phyloP scores from a whole-genome alignment of 2,797 vertebrate genomes.

The Coendou prehensilis region DNA sequence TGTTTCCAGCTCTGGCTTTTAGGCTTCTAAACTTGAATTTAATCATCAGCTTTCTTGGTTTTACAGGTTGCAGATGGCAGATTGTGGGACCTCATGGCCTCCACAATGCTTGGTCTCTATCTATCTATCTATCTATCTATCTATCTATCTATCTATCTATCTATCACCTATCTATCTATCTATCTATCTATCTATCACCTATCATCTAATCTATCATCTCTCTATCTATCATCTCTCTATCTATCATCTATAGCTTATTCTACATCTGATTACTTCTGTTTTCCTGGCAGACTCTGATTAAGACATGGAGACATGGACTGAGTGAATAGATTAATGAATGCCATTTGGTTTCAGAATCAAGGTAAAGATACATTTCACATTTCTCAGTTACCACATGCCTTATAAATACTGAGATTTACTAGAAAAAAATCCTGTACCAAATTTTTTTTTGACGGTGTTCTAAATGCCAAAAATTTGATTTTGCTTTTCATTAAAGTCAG shows the following conservation, averaged over 20 bases:
- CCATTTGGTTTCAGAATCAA: slow-evolving; percentile 36
- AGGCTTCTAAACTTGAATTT: neutral
- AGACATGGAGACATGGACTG: neutral
- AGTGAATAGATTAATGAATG: neutral
- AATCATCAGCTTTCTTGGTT: neutral
- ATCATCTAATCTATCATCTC: neutral
- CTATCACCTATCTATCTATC: neutral
- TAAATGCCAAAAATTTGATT: slow-evolving; percentile 28
- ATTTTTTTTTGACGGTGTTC: neutral
- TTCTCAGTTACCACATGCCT: slow-evolving; percentile 19
- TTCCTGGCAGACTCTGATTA: neutral
- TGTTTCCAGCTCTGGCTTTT: neutral
- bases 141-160: neutral
- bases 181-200: neutral
- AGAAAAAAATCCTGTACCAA: neutral
- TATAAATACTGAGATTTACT: slow-evolving; percentile 34
- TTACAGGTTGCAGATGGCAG: neutral
- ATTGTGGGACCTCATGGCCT: neutral
- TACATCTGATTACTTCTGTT: neutral
- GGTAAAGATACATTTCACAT: neutral
- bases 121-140: neutral
- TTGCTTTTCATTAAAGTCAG: slow-evolving; percentile 27
- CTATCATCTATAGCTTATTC: neutral
- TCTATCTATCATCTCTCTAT: neutral
- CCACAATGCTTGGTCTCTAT: neutral